Conservation (phyloP, 2,888 invertebrate species). For the Tetanocera ferruginea region DNA sequence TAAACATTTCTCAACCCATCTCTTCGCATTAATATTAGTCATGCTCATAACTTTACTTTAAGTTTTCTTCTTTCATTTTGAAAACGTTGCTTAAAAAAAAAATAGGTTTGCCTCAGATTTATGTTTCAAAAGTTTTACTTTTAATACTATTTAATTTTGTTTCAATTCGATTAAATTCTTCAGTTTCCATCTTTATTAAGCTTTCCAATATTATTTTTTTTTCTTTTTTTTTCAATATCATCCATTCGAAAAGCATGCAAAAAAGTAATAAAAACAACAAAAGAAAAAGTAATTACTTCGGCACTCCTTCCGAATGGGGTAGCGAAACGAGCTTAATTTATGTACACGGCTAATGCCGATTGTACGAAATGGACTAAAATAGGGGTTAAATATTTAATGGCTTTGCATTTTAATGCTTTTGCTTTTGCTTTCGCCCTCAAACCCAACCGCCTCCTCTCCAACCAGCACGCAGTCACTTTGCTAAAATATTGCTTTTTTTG, state of each 20-base stretch:
- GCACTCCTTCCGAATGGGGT: slow-evolving; percentile 43
- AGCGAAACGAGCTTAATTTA: slow-evolving; percentile 52
- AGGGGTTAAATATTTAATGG: slow-evolving; percentile 31
- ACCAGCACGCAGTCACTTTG: background rate
- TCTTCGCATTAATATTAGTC: too few relatives aligned
- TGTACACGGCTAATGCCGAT: slow-evolving; percentile 58
- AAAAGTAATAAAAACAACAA: background rate
- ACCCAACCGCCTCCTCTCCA: background rate
- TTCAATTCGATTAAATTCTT: too few relatives aligned
- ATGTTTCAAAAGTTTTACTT: too few relatives aligned
- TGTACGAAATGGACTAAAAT: slow-evolving; percentile 32
- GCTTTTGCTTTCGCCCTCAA: slow-evolving; percentile 1
- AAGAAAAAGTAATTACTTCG: slow-evolving; percentile 16
- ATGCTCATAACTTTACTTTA: too few relatives aligned
- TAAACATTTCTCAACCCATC: too few relatives aligned
- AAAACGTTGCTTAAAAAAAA: too few relatives aligned
- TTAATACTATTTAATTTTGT: too few relatives aligned
- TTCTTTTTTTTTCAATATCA: too few relatives aligned
- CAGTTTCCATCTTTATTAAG: too few relatives aligned
- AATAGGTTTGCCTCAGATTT: too few relatives aligned
- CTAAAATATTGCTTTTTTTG: slow-evolving; percentile 30
- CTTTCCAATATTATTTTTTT: too few relatives aligned
- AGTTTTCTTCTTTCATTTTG: too few relatives aligned
- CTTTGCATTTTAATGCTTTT: background rate
- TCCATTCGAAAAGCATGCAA: background rate